Evolutionary conservation across 2,888 invertebrate genomes (phyloP), one percentile per base, ranked within the genome.

Genomic region (Ormyrus thymus): DNA sequence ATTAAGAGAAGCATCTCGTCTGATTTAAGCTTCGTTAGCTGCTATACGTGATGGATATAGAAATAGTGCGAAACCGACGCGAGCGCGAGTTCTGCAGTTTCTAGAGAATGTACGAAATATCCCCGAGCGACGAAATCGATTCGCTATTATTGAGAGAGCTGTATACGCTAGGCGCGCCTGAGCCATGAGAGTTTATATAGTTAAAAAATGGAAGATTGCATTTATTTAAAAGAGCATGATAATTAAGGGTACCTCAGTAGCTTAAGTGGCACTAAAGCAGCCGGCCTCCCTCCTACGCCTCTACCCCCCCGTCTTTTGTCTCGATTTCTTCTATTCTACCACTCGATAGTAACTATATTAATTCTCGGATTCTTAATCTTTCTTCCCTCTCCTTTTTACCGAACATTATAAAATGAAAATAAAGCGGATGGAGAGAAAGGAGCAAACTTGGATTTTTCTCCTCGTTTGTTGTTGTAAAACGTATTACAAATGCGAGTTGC

Each of bases 231-330:
- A 11, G 73, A 45, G 29, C 15, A 62, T 71, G n/a, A 48, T 62
- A 75, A 78, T 75, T 55, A 64, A 55, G 62, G 13, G 62, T 68
- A 78, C 61, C 61, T 66, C 74, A 66, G 53, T 55, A 78, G 68
- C 65, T 78, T 68, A 72, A 77, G 73, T 66, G 70, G 65, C 70
- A 59, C 74, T 70, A 69, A 79, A 59, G 8, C 53, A 51, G 50
- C n/a, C 61, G 73, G 79, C 73, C 76, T 69, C 56, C 62, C 70
- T 55, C 58, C 48, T 46, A 15, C 29, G 7, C 29, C 29, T 29
- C 29, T 29, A 29, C 29, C 29, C 61, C 43, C 43, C 61, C n/a
- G 10, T 45, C 43, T 61, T n/a, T 48, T 48, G 7, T 11, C 62
- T 15, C n/a, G n/a, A 7, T 13, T 10, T 29, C 65, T 51, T 65